phyloP scores from a whole-genome alignment of 1,140 invertebrate species.

The Microplitis demolitor region DNA sequence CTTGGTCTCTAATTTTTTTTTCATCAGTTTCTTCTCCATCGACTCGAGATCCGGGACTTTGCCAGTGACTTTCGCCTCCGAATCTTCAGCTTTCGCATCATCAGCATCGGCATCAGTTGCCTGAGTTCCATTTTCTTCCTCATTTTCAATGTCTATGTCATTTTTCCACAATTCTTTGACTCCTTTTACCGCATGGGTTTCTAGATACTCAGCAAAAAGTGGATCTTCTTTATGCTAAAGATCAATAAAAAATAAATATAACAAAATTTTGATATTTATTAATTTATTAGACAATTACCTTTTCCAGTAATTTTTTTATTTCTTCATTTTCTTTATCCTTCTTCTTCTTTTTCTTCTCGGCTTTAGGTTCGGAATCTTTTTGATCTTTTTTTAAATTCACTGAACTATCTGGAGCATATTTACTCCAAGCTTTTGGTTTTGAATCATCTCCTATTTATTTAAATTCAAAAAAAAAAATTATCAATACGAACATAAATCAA shows the following conservation, averaged over 20 bases:
- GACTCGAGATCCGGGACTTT: slow-evolving; percentile 75
- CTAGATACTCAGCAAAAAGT: slow-evolving; percentile 85
- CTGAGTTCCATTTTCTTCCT: not conserved
- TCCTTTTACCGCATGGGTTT: slow-evolving; percentile 69
- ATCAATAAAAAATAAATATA: slow-evolving; percentile 6
- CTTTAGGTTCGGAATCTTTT: slow-evolving; percentile 50
- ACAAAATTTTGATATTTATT: slow-evolving; percentile 45
- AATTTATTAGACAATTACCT: slow-evolving; percentile 67
- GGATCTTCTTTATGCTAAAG: slow-evolving; percentile 85
- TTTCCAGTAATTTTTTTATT: slow-evolving; percentile 60
- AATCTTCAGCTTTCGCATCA: slow-evolving; percentile 35
- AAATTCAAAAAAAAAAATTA: slow-evolving; percentile 17
- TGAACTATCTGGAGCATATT: slow-evolving; percentile 76
- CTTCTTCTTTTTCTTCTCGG: slow-evolving; percentile 44
- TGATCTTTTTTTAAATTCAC: slow-evolving; percentile 58
- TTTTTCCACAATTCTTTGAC: slow-evolving; percentile 73
- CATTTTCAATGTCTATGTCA: slow-evolving; percentile 57
- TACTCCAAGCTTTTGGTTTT: slow-evolving; percentile 91
- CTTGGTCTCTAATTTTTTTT: slow-evolving; percentile 29
- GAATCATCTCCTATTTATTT: slow-evolving; percentile 69
- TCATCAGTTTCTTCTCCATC: slow-evolving; percentile 64
- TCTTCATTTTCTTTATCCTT: slow-evolving; percentile 51
- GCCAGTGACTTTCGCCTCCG: slow-evolving; percentile 58
- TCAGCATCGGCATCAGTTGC: slow-evolving; percentile 1
- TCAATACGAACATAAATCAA: slow-evolving; percentile 4